Evolutionary conservation across 2,113 vertebrate genomes (phyloP).

Genomic region (Desmodus rotundus): DNA sequence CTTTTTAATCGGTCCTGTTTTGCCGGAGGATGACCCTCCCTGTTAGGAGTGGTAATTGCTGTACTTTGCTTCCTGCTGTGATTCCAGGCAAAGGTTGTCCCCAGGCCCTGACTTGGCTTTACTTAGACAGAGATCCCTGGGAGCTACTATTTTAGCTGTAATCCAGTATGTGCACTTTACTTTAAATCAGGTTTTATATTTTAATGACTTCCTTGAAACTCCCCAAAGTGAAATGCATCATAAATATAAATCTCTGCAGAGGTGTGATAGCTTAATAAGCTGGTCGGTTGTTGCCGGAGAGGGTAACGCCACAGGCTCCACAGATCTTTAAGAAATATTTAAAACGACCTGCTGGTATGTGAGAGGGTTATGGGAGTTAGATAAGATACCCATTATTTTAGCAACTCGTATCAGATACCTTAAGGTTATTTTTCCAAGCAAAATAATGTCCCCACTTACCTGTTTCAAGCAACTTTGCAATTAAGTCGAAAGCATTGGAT

Average conservation of each 20-base stretch:
- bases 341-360: neutral
- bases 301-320: neutral
- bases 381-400: neutral
- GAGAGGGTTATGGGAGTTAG: neutral
- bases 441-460: neutral
- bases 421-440: neutral
- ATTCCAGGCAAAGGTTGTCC: constrained; percentile 21
- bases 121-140: neutral
- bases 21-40: constrained; percentile 48
- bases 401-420: neutral
- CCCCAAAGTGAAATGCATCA: constrained; percentile 24
- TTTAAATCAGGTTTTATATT: constrained; percentile 26
- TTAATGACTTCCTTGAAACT: constrained; percentile 41
- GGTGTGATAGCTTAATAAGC: neutral
- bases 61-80: constrained; percentile 50
- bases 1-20: constrained; percentile 50
- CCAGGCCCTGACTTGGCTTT: constrained; percentile 31
- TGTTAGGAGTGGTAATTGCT: constrained; percentile 53
- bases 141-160: constrained; percentile 18
- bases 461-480: neutral
- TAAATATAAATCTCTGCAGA: neutral
- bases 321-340: neutral
- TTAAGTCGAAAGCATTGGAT: neutral
- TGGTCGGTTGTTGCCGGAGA: neutral
- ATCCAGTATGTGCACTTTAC: constrained; percentile 11